Percentiles rank a stretch among this genome's conserved stretches.
Evolutionary conservation across 2,888 invertebrate genomes (phyloP).

Genomic region (Acrocera orbiculus): DNA sequence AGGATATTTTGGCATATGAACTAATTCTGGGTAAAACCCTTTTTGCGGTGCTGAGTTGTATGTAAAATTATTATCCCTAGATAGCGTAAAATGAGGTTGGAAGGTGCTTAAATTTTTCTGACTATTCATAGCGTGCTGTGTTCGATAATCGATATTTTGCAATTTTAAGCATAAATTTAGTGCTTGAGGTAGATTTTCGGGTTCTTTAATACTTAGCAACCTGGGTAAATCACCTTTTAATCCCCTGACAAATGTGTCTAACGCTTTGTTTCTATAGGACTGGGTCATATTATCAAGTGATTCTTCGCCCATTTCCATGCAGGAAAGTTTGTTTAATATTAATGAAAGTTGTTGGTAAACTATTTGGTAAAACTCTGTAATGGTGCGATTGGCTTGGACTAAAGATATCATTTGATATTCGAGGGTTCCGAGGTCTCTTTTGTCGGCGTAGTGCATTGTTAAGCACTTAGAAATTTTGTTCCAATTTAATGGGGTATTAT

Average conservation of each 20-base stretch:
- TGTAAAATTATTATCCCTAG: neutral
- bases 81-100: neutral
- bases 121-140: conserved; percentile 1
- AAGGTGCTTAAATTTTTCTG: neutral
- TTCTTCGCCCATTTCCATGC: conserved; percentile 12
- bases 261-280: conserved; percentile 12
- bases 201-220: conserved; percentile 5
- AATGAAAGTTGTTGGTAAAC: conserved; percentile 14
- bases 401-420: conserved; percentile 11
- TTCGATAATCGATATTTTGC: conserved; percentile 1
- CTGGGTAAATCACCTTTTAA: conserved; percentile 10
- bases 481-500: conserved; percentile 8
- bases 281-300: conserved; percentile 8
- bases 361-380: conserved; percentile 12
- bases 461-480: conserved; percentile 5
- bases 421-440: conserved; percentile 8
- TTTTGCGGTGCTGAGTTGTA: neutral
- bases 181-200: conserved; percentile 1
- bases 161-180: neutral
- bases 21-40: conserved; percentile 2
- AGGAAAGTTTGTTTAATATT: conserved; percentile 13
- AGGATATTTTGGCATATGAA: neutral
- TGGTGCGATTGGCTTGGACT: conserved; percentile 7
- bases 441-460: conserved; percentile 9
- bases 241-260: conserved; percentile 13